phyloP scores from a whole-genome alignment of 2,797 vertebrate genomes.

The Leptodactylus fallax region DNA sequence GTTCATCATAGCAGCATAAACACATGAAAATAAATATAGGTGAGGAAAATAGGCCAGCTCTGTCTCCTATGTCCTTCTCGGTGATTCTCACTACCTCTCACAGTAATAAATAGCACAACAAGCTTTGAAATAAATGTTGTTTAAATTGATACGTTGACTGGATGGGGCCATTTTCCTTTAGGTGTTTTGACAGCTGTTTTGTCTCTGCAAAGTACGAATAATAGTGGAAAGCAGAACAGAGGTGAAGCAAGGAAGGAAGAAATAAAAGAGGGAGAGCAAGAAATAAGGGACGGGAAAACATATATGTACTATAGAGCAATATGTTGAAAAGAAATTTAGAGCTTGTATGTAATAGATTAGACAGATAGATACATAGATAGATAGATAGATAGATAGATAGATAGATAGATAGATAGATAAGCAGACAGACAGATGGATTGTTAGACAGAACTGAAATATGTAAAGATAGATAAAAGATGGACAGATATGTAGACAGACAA shows the following conservation, averaged over 20 bases:
- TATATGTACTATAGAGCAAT: too few relatives aligned
- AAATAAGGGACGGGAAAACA: neutral
- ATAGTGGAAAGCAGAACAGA: neutral
- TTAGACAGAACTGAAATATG: too few relatives aligned
- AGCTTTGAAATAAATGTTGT: conserved; percentile 36
- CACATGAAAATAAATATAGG: neutral
- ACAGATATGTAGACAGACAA: neutral
- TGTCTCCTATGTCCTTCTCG: conserved; percentile 5
- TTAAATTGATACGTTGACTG: conserved; percentile 40
- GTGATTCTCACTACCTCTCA: conserved; percentile 14
- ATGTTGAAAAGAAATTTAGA: neutral
- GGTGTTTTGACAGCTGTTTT: conserved; percentile 50
- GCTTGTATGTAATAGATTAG: neutral
- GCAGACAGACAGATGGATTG: neutral
- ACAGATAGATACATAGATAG: neutral
- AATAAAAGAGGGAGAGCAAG: neutral
- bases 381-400: neutral
- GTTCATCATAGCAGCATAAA: conserved; percentile 6
- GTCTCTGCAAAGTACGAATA: conserved; percentile 4
- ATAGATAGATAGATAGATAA: neutral
- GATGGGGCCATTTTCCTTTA: conserved; percentile 28
- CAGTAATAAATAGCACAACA: conserved; percentile 23
- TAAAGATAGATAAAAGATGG: neutral
- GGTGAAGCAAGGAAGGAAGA: neutral
- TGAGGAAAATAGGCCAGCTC: conserved; percentile 17